phyloP scores from a whole-genome alignment of 2,113 vertebrate species.

The Rallus limicola region DNA sequence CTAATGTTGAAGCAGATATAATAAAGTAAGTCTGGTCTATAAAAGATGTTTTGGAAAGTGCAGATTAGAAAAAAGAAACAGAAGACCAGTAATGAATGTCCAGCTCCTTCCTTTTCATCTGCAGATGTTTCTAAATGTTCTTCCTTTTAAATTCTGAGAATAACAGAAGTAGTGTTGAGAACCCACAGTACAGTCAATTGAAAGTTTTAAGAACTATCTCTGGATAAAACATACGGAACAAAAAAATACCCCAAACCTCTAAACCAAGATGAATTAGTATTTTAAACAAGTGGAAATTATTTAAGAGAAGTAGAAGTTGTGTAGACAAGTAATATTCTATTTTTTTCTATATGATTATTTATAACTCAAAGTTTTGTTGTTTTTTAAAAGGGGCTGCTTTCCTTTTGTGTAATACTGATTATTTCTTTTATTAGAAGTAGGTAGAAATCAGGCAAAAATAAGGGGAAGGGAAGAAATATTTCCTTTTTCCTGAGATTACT shows the following conservation, averaged over 20 bases:
- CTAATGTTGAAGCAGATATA: not conserved
- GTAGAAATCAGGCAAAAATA: not conserved
- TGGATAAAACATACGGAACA: not conserved
- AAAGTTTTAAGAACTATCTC: not conserved
- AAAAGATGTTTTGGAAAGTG: not conserved
- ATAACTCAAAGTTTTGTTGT: accelerated
- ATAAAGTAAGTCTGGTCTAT: not conserved
- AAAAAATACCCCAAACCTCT: not conserved
- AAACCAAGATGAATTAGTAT: not conserved
- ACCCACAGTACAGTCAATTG: not conserved
- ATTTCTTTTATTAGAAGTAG: not conserved
- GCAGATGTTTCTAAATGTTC: not conserved
- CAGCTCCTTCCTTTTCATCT: not conserved
- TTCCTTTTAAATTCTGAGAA: not conserved
- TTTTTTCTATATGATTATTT: not conserved
- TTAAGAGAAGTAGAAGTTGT: not conserved
- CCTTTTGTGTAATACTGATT: not conserved
- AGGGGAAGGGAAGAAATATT: not conserved
- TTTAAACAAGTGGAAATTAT: not conserved
- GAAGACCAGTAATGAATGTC: not conserved
- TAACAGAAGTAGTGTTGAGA: not conserved
- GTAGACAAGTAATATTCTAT: not conserved
- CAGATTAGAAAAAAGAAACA: not conserved
- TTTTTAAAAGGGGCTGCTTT: not conserved
- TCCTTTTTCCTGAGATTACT: not conserved